A percentile compares a stretch with the other conserved stretches of the same genome.
phyloP scores from a whole-genome alignment of 2,797 vertebrate species.

The Novumbra hubbsi region DNA sequence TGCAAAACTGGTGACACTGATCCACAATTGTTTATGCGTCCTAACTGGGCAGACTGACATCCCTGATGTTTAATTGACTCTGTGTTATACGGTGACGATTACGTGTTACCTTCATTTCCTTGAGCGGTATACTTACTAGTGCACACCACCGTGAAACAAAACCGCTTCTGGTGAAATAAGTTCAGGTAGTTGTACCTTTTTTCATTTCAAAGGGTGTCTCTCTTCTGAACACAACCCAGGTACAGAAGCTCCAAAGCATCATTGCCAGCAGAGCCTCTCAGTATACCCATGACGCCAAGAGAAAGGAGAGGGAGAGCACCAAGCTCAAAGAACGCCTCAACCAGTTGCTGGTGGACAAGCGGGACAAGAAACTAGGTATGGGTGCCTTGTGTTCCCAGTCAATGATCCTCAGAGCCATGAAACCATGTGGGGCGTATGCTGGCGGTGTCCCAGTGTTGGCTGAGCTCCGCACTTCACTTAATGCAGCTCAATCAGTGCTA shows the following conservation, averaged over 20 bases:
- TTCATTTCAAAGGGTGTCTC: neutral
- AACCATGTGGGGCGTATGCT: neutral
- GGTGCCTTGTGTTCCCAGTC: neutral
- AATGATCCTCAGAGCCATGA: neutral
- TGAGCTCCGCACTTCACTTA: neutral
- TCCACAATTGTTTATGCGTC: too few relatives aligned
- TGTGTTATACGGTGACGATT: too few relatives aligned
- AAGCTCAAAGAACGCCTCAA: constrained; percentile 93
- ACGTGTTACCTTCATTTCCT: too few relatives aligned
- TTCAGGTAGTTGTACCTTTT: neutral
- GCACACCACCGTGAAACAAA: neutral
- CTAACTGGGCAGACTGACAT: too few relatives aligned
- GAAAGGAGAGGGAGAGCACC: constrained; percentile 89
- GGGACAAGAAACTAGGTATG: constrained; percentile 89
- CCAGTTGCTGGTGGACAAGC: constrained; percentile 91
- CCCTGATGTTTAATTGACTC: too few relatives aligned
- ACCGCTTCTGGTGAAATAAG: neutral
- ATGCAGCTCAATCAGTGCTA: neutral
- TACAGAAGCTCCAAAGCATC: constrained; percentile 93
- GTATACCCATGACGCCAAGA: constrained; percentile 94
- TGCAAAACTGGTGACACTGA: too few relatives aligned
- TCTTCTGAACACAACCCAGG: constrained; percentile 65
- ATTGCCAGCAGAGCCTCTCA: constrained; percentile 92
- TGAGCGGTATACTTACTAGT: neutral
- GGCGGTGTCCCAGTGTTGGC: too few relatives aligned